Evolutionary conservation across 2,888 invertebrate genomes (phyloP).

Genomic region (Chrysotoxum bicinctum): DNA sequence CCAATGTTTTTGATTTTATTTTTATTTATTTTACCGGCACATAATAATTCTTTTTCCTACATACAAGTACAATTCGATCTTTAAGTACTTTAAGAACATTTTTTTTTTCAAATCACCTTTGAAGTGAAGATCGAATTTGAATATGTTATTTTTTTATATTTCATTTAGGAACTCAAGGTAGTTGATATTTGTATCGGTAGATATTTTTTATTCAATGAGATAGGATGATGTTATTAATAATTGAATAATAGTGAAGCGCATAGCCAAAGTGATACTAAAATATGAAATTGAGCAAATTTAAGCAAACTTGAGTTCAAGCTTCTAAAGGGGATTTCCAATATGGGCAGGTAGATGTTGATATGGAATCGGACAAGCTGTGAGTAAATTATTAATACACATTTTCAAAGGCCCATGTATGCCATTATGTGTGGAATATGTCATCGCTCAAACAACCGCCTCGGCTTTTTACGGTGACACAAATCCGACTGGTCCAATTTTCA

Average conservation of each 20-base stretch:
- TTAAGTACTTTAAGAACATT: not conserved
- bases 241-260: not conserved
- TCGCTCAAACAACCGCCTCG: too few species aligned
- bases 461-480: too few species aligned
- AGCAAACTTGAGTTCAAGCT: too few species aligned
- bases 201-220: not conserved
- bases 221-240: not conserved
- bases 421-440: too few species aligned
- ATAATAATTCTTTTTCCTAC: not conserved
- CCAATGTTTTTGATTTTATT: not conserved
- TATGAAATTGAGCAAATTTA: not conserved
- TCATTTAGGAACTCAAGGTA: not conserved
- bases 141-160: not conserved
- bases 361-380: too few species aligned
- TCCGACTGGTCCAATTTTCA: too few species aligned
- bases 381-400: too few species aligned
- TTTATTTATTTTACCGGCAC: constrained; percentile 5
- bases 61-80: not conserved
- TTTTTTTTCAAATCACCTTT: not conserved
- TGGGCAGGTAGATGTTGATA: too few species aligned
- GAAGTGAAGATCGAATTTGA: not conserved
- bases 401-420: too few species aligned
- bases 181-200: not conserved
- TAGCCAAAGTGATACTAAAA: not conserved
- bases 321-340: too few species aligned